A percentile compares a stretch with the other conserved stretches of the same genome.
These are phyloP conservation scores for Myripristis murdjan DNA, from an alignment of 2,797 vertebrate genomes.

Conservation along the genomic window DNA sequence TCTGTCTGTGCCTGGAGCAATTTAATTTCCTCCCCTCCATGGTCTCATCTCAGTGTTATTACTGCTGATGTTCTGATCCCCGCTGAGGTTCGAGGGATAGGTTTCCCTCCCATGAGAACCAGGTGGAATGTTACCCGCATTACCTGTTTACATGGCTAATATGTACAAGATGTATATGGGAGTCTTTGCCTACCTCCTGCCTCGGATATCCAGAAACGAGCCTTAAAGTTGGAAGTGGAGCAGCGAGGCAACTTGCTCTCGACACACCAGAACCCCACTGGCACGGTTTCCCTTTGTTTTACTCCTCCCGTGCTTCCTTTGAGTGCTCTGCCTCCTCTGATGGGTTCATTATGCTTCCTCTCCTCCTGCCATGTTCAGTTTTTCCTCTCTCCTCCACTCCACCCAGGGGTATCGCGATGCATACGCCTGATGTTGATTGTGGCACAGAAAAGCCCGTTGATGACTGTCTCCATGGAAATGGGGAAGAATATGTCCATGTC, in stretches of 20 bases:
- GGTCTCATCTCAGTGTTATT: slow-evolving; percentile 73
- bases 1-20: slow-evolving; percentile 68
- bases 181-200: background rate
- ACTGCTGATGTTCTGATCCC: slow-evolving; percentile 65
- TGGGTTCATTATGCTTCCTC: slow-evolving; percentile 63
- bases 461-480: slow-evolving; percentile 65
- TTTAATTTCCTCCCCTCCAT: slow-evolving; percentile 81
- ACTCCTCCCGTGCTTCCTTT: slow-evolving; percentile 36
- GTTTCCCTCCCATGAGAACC: slow-evolving; percentile 56
- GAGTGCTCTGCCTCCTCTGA: slow-evolving; percentile 50
- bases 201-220: slow-evolving; percentile 20
- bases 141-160: slow-evolving; percentile 72
- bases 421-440: slow-evolving; percentile 56
- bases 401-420: slow-evolving; percentile 60
- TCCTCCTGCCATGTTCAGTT: slow-evolving; percentile 52
- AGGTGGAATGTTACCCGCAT: slow-evolving; percentile 63
- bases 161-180: slow-evolving; percentile 59
- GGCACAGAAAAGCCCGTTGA: slow-evolving; percentile 63
- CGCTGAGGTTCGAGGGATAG: slow-evolving; percentile 41
- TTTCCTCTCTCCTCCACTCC: slow-evolving; percentile 39
- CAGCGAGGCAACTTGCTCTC: slow-evolving; percentile 15
- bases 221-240: slow-evolving; percentile 35
- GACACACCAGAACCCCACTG: slow-evolving; percentile 22
- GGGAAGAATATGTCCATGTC: slow-evolving; percentile 47
- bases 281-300: slow-evolving; percentile 39